phyloP scores from a whole-genome alignment of 2,888 invertebrate species.

The Cremastinae sp. region DNA sequence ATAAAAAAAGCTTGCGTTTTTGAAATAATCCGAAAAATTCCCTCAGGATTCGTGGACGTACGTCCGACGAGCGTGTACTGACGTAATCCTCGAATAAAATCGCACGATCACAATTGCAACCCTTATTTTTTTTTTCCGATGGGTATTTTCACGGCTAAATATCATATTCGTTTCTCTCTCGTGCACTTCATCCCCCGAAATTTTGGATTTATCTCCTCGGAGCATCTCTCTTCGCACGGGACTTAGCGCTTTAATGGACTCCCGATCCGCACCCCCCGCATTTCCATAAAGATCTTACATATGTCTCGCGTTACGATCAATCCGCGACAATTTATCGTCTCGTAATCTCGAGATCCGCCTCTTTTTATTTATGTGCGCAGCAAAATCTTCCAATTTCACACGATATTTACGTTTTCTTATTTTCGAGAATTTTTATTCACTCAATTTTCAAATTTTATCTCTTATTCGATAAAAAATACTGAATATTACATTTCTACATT shows the following conservation, averaged over 20 bases:
- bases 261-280: conserved; percentile 37
- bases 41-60: too few relatives aligned
- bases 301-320: conserved; percentile 47
- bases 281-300: conserved; percentile 21
- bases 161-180: conserved; percentile 66
- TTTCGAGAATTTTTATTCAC: too few relatives aligned
- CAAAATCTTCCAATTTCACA: conserved; percentile 38
- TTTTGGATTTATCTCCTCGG: conserved; percentile 74
- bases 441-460: too few relatives aligned
- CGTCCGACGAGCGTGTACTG: conserved; percentile 75
- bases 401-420: too few relatives aligned
- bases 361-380: conserved; percentile 7
- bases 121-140: too few relatives aligned
- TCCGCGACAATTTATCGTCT: conserved; percentile 48
- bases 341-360: conserved; percentile 45
- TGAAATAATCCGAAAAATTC: too few relatives aligned
- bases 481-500: too few relatives aligned
- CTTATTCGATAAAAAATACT: too few relatives aligned
- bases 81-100: conserved; percentile 77
- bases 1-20: too few relatives aligned
- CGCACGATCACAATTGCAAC: too few relatives aligned
- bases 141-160: conserved; percentile 71
- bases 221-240: conserved; percentile 80
- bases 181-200: conserved; percentile 31
- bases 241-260: conserved; percentile 79